phyloP scores from a whole-genome alignment of 2,797 vertebrate genomes.

The Melanotaenia trifasciata region DNA sequence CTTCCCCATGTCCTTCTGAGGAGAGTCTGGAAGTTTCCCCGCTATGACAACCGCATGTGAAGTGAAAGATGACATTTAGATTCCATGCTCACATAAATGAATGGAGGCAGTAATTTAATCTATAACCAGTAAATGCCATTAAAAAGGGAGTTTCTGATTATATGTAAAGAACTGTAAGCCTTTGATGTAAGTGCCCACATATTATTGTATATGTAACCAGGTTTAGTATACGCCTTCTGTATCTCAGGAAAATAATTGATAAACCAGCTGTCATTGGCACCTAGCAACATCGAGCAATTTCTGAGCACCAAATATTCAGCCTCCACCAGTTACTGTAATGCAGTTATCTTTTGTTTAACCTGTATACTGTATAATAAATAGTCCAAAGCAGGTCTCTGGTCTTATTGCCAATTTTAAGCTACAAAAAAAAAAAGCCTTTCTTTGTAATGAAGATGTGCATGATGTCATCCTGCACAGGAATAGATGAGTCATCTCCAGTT shows the following conservation, averaged over 20 bases:
- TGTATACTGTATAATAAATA: slow-evolving; percentile 6
- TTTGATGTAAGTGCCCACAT: slow-evolving; percentile 47
- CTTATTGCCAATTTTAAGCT: slow-evolving; percentile 10
- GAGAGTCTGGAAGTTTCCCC: slow-evolving; percentile 33
- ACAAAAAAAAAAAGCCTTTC: neutral
- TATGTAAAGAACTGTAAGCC: slow-evolving; percentile 39
- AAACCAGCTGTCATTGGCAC: slow-evolving; percentile 36
- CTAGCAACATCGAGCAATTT: slow-evolving; percentile 46
- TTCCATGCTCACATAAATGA: slow-evolving; percentile 36
- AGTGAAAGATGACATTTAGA: slow-evolving; percentile 31
- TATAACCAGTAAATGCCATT: slow-evolving; percentile 10
- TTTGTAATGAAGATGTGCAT: neutral
- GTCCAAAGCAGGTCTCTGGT: slow-evolving; percentile 30
- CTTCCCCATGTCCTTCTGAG: slow-evolving; percentile 19
- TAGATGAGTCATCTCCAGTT: neutral
- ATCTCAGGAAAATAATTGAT: slow-evolving; percentile 77
- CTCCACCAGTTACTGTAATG: neutral
- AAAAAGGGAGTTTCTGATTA: slow-evolving; percentile 24
- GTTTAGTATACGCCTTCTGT: slow-evolving; percentile 57
- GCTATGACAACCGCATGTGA: slow-evolving; percentile 59
- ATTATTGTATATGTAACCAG: slow-evolving; percentile 51
- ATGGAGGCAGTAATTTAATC: slow-evolving; percentile 4
- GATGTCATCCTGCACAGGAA: neutral
- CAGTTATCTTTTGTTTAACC: slow-evolving; percentile 13
- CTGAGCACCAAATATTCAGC: slow-evolving; percentile 16